Conservation (phyloP, 2,113 vertebrate genomes). For the Crotophaga sulcirostris region DNA sequence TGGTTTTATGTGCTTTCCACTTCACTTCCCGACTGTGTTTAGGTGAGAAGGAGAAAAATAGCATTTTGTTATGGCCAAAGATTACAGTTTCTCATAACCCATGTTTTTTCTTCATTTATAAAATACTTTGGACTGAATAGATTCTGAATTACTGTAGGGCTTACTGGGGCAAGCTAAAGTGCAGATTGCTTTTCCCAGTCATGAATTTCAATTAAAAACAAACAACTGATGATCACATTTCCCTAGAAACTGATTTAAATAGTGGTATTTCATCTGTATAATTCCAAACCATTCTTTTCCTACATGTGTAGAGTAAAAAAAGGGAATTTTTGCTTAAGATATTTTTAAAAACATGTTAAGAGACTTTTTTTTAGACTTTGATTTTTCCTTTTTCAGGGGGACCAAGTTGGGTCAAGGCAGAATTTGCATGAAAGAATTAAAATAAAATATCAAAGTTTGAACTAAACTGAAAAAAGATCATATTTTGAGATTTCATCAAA, state of each 20-base stretch:
- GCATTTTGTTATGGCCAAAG: background rate
- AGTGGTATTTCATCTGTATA: background rate
- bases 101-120: conserved; percentile 31
- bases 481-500: background rate
- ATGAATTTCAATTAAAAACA: conserved; percentile 12
- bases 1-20: conserved; percentile 22
- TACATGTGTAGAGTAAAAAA: background rate
- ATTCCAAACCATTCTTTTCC: background rate
- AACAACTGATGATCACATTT: background rate
- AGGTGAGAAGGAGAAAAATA: conserved; percentile 31
- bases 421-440: background rate
- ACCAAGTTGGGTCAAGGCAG: background rate
- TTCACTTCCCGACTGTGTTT: background rate
- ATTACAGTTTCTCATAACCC: background rate
- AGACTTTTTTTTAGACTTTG: background rate
- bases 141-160: background rate
- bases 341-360: background rate
- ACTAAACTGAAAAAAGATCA: background rate
- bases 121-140: background rate
- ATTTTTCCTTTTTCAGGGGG: background rate
- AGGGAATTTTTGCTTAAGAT: background rate
- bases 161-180: background rate
- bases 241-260: background rate
- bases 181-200: conserved; percentile 7
- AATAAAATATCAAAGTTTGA: background rate